A percentile compares a stretch with the other conserved stretches of the same genome.
These are phyloP conservation scores for Sciaenops ocellatus DNA, from an alignment of 2,797 vertebrate species.

Conservation along the genomic window DNA sequence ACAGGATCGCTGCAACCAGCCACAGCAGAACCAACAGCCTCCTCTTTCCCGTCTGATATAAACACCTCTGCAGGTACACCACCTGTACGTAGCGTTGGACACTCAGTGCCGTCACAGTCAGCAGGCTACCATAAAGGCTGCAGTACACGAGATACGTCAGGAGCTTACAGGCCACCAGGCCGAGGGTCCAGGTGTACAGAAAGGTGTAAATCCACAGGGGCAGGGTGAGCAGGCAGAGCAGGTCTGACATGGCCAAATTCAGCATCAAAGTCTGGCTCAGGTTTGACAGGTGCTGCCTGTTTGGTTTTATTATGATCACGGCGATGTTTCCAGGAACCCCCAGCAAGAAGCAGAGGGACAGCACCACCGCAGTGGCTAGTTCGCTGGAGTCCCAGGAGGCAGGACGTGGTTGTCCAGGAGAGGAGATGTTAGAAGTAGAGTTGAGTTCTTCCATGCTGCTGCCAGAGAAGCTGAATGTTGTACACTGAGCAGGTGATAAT, in stretches of 20 bases:
- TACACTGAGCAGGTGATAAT: rapidly evolving
- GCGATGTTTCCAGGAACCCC: slow-evolving; percentile 72
- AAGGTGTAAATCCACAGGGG: slow-evolving; percentile 67
- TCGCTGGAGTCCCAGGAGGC: neutral
- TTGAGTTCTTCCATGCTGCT: slow-evolving; percentile 34
- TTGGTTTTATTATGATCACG: slow-evolving; percentile 54
- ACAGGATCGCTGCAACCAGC: slow-evolving; percentile 33
- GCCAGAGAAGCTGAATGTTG: neutral
- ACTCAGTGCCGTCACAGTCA: slow-evolving; percentile 63
- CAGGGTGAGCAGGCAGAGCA: slow-evolving; percentile 64
- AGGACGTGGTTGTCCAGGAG: neutral
- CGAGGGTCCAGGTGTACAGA: slow-evolving; percentile 55
- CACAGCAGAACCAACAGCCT: slow-evolving; percentile 45
- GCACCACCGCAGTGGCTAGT: neutral
- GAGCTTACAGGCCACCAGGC: slow-evolving; percentile 63
- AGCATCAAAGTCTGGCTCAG: slow-evolving; percentile 72
- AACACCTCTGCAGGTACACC: slow-evolving; percentile 31
- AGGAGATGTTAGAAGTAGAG: slow-evolving; percentile 19
- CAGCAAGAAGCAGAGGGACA: slow-evolving; percentile 62
- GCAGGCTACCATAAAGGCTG: slow-evolving; percentile 33
- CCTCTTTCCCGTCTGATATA: neutral
- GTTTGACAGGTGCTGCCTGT: slow-evolving; percentile 51
- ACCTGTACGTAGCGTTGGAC: slow-evolving; percentile 74
- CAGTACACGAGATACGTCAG: slow-evolving; percentile 43
- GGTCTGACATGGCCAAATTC: slow-evolving; percentile 70